These are phyloP conservation scores for Hypsibius dujardini DNA, from an alignment of 1,140 invertebrate genomes.

Conservation along the genomic window DNA sequence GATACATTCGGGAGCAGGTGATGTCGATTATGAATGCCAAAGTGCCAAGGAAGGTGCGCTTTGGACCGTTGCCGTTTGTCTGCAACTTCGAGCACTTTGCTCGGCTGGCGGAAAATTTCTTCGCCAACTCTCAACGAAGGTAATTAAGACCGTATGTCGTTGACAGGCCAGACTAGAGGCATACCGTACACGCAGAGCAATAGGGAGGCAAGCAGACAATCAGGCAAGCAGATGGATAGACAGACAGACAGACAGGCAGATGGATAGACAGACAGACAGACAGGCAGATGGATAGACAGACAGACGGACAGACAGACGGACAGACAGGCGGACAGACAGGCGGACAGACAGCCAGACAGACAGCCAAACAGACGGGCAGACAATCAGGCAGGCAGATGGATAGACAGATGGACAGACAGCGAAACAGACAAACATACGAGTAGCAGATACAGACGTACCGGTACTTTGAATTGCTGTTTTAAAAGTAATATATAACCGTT, in stretches of 20 bases:
- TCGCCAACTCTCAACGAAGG: not conserved
- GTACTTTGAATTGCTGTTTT: too few species aligned
- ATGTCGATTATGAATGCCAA: not conserved
- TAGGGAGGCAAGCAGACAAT: too few species aligned
- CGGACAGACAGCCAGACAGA: too few species aligned
- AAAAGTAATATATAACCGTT: not conserved
- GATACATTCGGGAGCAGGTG: conserved; percentile 3
- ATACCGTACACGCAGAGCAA: too few species aligned
- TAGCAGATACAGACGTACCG: too few species aligned
- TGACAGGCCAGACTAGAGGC: too few species aligned
- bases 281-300: too few species aligned
- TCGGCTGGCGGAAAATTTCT: not conserved
- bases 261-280: too few species aligned
- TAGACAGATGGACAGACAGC: not conserved
- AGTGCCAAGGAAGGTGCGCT: not conserved
- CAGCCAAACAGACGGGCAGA: too few species aligned
- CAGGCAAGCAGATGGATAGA: too few species aligned
- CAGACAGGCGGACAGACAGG: not conserved
- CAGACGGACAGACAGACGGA: not conserved
- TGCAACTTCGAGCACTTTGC: conserved; percentile 16
- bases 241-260: too few species aligned
- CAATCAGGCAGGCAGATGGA: not conserved
- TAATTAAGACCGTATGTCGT: not conserved
- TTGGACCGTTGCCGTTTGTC: conserved; percentile 14
- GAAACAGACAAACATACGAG: too few species aligned